A percentile compares a stretch with the other conserved stretches of the same genome.
Conservation (phyloP, 2,888 invertebrate genomes). For the Drosophila leonis region DNA sequence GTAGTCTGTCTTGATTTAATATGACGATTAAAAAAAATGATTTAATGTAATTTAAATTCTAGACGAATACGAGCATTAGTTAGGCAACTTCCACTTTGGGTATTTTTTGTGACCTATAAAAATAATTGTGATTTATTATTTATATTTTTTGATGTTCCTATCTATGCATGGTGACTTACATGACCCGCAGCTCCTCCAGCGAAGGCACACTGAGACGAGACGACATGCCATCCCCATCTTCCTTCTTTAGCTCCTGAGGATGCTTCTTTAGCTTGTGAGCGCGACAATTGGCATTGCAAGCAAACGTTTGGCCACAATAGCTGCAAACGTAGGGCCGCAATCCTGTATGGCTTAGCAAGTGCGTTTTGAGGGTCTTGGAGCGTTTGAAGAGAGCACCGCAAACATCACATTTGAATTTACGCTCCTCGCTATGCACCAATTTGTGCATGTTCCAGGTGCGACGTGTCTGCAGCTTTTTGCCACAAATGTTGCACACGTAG, state of each 20-base stretch:
- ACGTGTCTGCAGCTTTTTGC: slow-evolving; percentile 84
- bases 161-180: slow-evolving; percentile 60
- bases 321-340: slow-evolving; percentile 84
- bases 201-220: slow-evolving; percentile 81
- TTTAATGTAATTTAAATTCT: not conserved
- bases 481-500: slow-evolving; percentile 85
- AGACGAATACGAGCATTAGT: not conserved
- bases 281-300: slow-evolving; percentile 85
- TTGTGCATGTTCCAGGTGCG: slow-evolving; percentile 86
- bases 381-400: slow-evolving; percentile 84
- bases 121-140: not conserved
- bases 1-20: not conserved
- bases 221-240: slow-evolving; percentile 74
- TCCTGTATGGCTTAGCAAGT: slow-evolving; percentile 84
- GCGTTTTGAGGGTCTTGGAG: slow-evolving; percentile 84
- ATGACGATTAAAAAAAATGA: not conserved
- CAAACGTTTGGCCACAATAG: slow-evolving; percentile 84
- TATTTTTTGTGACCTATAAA: slow-evolving; percentile 51
- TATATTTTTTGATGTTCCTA: not conserved
- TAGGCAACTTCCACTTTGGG: slow-evolving; percentile 32
- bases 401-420: slow-evolving; percentile 83
- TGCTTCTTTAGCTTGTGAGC: slow-evolving; percentile 84
- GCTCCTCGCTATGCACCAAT: slow-evolving; percentile 83
- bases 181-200: slow-evolving; percentile 82
- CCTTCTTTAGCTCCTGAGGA: slow-evolving; percentile 81